phyloP scores from a whole-genome alignment of 2,113 vertebrate genomes.

The Cololabis saira region DNA sequence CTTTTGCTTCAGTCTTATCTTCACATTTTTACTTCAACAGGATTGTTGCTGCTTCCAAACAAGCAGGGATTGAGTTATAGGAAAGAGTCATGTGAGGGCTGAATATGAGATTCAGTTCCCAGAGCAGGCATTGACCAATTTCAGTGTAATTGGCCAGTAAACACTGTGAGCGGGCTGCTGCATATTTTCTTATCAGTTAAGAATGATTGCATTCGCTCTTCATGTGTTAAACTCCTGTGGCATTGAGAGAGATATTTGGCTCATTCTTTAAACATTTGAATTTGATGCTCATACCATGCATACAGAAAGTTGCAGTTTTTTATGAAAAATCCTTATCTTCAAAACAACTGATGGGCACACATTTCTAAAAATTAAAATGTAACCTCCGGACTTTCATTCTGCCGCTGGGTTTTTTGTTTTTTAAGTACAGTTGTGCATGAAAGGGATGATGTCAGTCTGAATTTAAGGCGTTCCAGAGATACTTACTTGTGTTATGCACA shows the following conservation, averaged over 20 bases:
- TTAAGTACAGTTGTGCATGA: neutral
- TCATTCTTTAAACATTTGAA: slow-evolving; percentile 14
- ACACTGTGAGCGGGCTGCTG: neutral
- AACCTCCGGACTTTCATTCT: slow-evolving; percentile 7
- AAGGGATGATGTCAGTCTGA: slow-evolving; percentile 8
- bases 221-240: neutral
- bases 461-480: neutral
- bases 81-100: slow-evolving; percentile 12
- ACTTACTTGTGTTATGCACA: too few species aligned
- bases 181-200: slow-evolving; percentile 5
- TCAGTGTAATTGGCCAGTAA: slow-evolving; percentile 2
- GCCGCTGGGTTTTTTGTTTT: neutral
- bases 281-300: neutral
- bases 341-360: slow-evolving; percentile 24
- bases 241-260: neutral
- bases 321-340: slow-evolving; percentile 26
- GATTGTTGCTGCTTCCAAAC: slow-evolving; percentile 3
- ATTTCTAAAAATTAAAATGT: slow-evolving; percentile 46
- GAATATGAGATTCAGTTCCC: slow-evolving; percentile 1
- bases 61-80: slow-evolving; percentile 6
- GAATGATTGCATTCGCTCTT: slow-evolving; percentile 5
- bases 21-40: slow-evolving; percentile 1
- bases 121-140: slow-evolving; percentile 4
- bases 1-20: slow-evolving; percentile 21
- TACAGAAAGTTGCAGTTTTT: slow-evolving; percentile 11